These are phyloP conservation scores for Scaptomyza reducta DNA, from an alignment of 2,888 invertebrate species.

Conservation along the genomic window DNA sequence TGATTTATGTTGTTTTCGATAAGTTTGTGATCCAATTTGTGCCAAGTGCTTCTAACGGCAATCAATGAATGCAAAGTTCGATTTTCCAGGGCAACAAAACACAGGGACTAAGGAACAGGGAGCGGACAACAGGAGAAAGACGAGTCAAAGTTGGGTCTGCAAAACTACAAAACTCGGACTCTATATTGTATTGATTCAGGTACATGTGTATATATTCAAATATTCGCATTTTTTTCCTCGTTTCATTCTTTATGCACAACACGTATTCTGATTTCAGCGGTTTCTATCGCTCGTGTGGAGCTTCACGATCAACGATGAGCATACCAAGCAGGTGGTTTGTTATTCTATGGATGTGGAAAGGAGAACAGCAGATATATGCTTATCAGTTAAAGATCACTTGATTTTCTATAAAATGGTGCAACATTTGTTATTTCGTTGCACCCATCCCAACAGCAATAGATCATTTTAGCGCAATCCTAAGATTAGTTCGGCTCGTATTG, in stretches of 20 bases:
- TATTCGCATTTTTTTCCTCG: background rate
- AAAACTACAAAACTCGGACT: conserved; percentile 20
- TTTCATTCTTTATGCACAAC: conserved; percentile 20
- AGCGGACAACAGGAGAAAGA: conserved; percentile 6
- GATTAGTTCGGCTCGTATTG: background rate
- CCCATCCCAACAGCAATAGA: conserved; percentile 4
- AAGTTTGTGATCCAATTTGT: conserved; percentile 44
- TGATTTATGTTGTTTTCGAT: conserved; percentile 9
- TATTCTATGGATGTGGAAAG: conserved; percentile 5
- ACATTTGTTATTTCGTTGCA: conserved; percentile 18
- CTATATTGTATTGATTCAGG: conserved; percentile 10
- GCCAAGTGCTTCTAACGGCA: conserved; percentile 52
- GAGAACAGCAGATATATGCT: conserved; percentile 9
- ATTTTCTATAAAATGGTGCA: conserved; percentile 14
- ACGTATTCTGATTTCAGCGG: conserved; percentile 32
- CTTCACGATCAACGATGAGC: conserved; percentile 28
- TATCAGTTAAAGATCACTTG: conserved; percentile 15
- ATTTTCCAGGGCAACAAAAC: no score
- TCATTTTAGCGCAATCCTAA: background rate
- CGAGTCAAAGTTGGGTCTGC: background rate
- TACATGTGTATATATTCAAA: conserved; percentile 6
- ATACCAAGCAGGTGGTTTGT: conserved; percentile 36
- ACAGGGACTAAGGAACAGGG: conserved; percentile 18
- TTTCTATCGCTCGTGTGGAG: conserved; percentile 36
- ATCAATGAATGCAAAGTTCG: conserved; percentile 54